Evolutionary conservation across 2,113 vertebrate species (phyloP).

Genomic region (Mesitornis unicolor): DNA sequence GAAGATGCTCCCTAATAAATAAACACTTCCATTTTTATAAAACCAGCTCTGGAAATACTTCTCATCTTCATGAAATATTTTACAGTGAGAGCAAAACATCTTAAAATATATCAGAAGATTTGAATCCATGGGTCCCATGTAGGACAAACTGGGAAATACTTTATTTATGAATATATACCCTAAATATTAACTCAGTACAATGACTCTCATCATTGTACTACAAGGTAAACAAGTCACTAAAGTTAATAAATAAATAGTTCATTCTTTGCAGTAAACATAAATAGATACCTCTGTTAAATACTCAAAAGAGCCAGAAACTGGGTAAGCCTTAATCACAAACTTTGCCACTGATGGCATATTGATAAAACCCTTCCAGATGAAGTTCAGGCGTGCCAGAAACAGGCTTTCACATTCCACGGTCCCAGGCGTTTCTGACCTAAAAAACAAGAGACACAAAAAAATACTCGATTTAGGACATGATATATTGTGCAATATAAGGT

Average conservation of each 20-base stretch:
- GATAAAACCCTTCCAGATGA: slow-evolving; percentile 93
- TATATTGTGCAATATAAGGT: not conserved
- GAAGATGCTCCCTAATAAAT: not conserved
- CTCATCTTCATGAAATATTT: not conserved
- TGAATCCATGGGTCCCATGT: not conserved
- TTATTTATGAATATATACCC: not conserved
- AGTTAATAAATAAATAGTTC: not conserved
- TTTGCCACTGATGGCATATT: slow-evolving; percentile 96
- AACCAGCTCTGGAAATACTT: not conserved
- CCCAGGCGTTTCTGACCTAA: slow-evolving; percentile 77
- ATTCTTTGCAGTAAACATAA: not conserved
- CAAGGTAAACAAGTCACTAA: not conserved
- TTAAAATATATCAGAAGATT: not conserved
- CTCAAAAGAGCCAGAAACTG: slow-evolving; percentile 91
- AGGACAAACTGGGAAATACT: not conserved
- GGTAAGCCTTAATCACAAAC: slow-evolving; percentile 93
- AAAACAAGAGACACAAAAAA: not conserved
- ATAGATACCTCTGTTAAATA: slow-evolving; percentile 87
- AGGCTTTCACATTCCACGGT: slow-evolving; percentile 86
- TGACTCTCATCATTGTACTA: not conserved
- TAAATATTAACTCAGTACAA: not conserved
- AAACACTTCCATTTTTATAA: not conserved
- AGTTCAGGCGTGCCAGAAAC: slow-evolving; percentile 87
- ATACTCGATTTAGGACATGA: not conserved
- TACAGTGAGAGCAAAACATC: not conserved